Conservation (phyloP, 2,797 vertebrate genomes). For the Harpagifer antarcticus region DNA sequence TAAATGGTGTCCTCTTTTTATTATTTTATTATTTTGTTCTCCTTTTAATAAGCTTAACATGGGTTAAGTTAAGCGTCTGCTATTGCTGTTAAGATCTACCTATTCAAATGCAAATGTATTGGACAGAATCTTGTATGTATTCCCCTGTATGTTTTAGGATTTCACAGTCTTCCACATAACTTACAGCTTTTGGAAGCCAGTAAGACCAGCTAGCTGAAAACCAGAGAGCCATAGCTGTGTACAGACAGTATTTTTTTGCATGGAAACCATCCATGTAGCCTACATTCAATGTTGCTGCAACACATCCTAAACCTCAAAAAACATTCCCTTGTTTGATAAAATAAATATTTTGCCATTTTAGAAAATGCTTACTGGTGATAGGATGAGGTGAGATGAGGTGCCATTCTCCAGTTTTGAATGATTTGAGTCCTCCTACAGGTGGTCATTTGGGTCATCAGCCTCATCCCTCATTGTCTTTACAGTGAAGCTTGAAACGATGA, state of each 20-base stretch:
- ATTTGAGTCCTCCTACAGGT: too few species aligned
- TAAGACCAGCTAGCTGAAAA: conserved; percentile 8
- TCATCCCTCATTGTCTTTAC: conserved; percentile 33
- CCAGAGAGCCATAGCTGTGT: conserved; percentile 9
- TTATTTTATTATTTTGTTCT: conserved; percentile 16
- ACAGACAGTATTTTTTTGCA: not conserved
- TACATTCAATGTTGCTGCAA: conserved; percentile 7
- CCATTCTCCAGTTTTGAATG: too few species aligned
- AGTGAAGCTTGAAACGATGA: conserved; percentile 44
- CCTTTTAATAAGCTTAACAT: conserved; percentile 5
- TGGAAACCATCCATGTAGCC: not conserved
- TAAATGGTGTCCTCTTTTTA: conserved; percentile 26
- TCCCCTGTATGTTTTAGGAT: conserved; percentile 24
- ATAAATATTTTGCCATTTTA: not conserved
- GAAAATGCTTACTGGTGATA: not conserved
- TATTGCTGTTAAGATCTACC: conserved; percentile 7
- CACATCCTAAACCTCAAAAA: not conserved
- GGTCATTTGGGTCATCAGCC: not conserved
- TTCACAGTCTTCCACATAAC: conserved; percentile 41
- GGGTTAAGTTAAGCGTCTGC: conserved; percentile 20
- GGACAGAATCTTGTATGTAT: conserved; percentile 21
- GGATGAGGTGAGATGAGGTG: not conserved
- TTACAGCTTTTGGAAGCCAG: conserved; percentile 52
- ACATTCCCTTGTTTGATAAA: not conserved
- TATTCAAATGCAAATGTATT: conserved; percentile 10